Evolutionary conservation across 2,888 invertebrate genomes (phyloP).

Genomic region (Scaptomyza polygonia): DNA sequence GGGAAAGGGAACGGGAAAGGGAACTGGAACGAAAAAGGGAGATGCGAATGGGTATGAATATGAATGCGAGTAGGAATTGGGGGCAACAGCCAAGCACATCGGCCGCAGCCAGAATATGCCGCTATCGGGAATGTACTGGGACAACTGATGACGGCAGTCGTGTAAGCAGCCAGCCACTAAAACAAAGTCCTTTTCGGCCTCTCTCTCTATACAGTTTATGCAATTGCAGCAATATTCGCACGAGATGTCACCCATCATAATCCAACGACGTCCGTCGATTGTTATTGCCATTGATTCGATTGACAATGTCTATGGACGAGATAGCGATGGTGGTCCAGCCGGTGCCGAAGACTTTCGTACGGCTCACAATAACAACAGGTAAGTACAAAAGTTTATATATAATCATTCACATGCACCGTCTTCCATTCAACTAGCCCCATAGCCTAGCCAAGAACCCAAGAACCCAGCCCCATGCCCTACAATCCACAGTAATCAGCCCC

Average conservation of each 20-base stretch:
- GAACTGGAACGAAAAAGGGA: constrained; percentile 22
- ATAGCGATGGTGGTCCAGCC: not conserved
- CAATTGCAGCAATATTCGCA: constrained; percentile 38
- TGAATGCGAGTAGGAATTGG: not conserved
- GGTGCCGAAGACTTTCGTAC: constrained; percentile 32
- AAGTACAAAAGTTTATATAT: constrained; percentile 29
- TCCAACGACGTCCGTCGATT: constrained; percentile 75
- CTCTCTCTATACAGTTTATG: not conserved
- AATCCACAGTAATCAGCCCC: not conserved
- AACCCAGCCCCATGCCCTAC: not conserved
- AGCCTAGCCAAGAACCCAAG: not conserved
- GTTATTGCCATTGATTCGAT: not conserved
- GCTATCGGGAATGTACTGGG: constrained; percentile 45
- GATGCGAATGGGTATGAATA: constrained; percentile 8
- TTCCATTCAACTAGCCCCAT: not conserved
- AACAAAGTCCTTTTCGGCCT: too few relatives aligned
- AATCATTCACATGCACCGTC: not conserved
- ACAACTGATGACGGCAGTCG: constrained; percentile 18
- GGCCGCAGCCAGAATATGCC: constrained; percentile 17
- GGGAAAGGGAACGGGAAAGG: not conserved
- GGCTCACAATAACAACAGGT: constrained; percentile 67
- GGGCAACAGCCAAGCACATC: constrained; percentile 18
- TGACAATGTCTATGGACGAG: not conserved
- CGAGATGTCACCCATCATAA: constrained; percentile 80
- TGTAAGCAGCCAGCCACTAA: constrained; percentile 27